Evolutionary conservation across 2,888 invertebrate species (phyloP).

Genomic region (Adineta ricciae): DNA sequence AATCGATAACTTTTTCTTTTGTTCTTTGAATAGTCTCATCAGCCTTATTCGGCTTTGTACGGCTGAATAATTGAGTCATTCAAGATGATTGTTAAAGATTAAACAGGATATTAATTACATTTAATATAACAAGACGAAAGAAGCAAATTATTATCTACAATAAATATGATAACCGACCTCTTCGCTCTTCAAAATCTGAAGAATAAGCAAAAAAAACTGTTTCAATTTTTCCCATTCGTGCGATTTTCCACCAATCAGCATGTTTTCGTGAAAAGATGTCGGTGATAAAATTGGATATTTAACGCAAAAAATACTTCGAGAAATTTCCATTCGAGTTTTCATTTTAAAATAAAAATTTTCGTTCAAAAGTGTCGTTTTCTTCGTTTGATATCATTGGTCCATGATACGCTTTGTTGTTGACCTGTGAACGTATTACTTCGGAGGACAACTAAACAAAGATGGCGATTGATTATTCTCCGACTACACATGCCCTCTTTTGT

Average conservation of each 20-base stretch:
- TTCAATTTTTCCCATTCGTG: background rate
- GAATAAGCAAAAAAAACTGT: background rate
- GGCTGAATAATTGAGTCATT: background rate
- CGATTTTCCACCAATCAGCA: background rate
- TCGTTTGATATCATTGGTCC: background rate
- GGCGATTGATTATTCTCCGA: constrained; percentile 9
- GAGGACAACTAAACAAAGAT: background rate
- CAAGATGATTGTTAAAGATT: background rate
- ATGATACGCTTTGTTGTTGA: background rate
- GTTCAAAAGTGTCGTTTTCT: background rate
- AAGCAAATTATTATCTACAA: background rate
- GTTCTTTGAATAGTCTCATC: constrained; percentile 19
- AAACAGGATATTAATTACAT: background rate
- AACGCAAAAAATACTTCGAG: too few relatives aligned
- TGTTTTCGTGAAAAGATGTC: background rate
- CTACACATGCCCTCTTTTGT: constrained; percentile 13
- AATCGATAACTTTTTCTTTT: constrained; percentile 8
- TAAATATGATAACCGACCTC: background rate
- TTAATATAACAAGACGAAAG: background rate
- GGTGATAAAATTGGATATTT: too few relatives aligned
- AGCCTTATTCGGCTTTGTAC: background rate
- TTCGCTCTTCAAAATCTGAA: background rate
- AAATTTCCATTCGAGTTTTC: too few relatives aligned
- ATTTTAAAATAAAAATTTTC: background rate
- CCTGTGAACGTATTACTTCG: background rate